Evolutionary conservation across 1,140 invertebrate genomes (phyloP).

Genomic region (Drosophila yakuba): DNA sequence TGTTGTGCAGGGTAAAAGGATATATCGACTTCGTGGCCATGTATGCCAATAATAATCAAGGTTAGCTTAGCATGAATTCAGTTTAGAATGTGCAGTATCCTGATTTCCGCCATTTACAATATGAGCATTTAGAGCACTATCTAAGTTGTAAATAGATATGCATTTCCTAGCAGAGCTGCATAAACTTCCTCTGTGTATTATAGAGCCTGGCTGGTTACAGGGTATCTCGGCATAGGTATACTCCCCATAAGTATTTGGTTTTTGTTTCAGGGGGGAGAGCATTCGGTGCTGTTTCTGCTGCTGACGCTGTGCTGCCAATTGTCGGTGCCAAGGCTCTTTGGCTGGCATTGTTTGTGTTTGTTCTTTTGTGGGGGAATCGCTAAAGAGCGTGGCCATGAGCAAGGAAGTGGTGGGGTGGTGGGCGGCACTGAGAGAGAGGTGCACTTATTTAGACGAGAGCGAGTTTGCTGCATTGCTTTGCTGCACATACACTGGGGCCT

Average conservation of each 20-base stretch:
- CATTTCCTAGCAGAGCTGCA: too few relatives aligned
- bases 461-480: constrained; percentile 16
- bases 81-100: too few relatives aligned
- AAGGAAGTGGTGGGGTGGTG: constrained; percentile 1
- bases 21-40: neutral
- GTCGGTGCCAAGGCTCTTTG: constrained; percentile 80
- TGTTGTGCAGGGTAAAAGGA: neutral
- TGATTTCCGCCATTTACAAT: too few relatives aligned
- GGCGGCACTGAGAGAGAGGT: constrained; percentile 27
- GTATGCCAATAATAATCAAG: neutral
- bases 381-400: constrained; percentile 29
- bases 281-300: constrained; percentile 36
- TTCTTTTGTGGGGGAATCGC: constrained; percentile 56
- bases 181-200: too few relatives aligned
- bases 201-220: neutral
- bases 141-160: too few relatives aligned
- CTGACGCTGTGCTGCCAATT: constrained; percentile 56
- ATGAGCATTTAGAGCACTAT: too few relatives aligned
- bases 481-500: constrained; percentile 10
- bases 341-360: constrained; percentile 73
- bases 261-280: constrained; percentile 32
- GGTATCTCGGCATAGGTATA: neutral
- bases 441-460: constrained; percentile 29
- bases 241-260: neutral
- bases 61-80: neutral